Conservation (phyloP, 2,797 vertebrate genomes). For the Lepilemur ruficaudatus region DNA sequence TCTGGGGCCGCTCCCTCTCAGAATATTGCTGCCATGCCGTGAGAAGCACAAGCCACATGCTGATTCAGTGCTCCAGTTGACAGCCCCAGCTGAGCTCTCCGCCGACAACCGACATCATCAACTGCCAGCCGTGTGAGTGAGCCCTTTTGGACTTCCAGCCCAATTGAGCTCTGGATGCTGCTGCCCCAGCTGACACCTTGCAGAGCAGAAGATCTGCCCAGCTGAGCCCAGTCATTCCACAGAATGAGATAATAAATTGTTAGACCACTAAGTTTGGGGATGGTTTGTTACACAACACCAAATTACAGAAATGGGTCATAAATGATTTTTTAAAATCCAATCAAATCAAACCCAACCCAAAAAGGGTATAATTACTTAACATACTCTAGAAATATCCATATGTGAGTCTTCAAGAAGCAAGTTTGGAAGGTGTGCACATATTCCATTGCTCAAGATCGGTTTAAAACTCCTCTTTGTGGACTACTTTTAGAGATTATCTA, state of each 20-base stretch:
- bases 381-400: not conserved
- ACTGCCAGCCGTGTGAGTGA: not conserved
- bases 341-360: not conserved
- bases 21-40: not conserved
- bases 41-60: not conserved
- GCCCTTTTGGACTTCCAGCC: not conserved
- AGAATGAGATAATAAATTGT: not conserved
- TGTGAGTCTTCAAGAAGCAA: not conserved
- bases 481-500: not conserved
- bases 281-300: not conserved
- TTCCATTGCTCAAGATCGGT: not conserved
- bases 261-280: not conserved
- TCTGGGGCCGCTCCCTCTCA: not conserved
- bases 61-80: accelerated
- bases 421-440: not conserved
- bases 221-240: not conserved
- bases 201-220: not conserved
- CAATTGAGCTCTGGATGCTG: not conserved
- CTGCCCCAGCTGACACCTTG: not conserved
- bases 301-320: not conserved
- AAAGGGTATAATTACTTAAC: not conserved
- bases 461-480: not conserved
- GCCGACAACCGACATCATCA: accelerated
- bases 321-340: not conserved
- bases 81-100: not conserved